Evolutionary conservation across 2,113 vertebrate species (phyloP).

Genomic region (Semicossyphus pulcher): DNA sequence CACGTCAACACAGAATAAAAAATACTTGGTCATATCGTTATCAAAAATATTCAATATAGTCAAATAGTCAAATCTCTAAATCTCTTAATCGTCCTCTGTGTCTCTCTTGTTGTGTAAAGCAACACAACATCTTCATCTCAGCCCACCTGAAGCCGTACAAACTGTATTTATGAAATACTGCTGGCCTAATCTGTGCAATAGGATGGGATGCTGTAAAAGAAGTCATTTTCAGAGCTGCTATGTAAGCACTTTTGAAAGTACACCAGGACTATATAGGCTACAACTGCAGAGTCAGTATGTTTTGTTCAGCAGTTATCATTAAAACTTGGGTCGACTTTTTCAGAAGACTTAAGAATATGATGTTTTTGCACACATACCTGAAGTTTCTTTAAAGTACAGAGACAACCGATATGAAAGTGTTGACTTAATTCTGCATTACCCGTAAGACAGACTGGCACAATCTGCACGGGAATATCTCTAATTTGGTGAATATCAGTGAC

Average conservation of each 20-base stretch:
- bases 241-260: conserved; percentile 40
- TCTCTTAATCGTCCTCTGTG: too few species aligned
- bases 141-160: conserved; percentile 20
- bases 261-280: conserved; percentile 54
- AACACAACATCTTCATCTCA: background rate
- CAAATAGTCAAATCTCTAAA: too few species aligned
- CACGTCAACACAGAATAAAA: too few species aligned
- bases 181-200: conserved; percentile 26
- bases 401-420: conserved; percentile 1
- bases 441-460: background rate
- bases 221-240: conserved; percentile 60
- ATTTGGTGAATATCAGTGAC: too few species aligned
- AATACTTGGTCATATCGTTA: too few species aligned
- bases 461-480: background rate
- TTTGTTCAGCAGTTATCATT: conserved; percentile 53
- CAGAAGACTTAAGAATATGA: conserved; percentile 34
- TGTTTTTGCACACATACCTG: background rate
- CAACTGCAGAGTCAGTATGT: conserved; percentile 65
- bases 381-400: background rate
- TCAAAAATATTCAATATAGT: too few species aligned
- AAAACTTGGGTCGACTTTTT: conserved; percentile 21
- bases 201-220: conserved; percentile 43
- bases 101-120: too few species aligned
- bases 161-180: conserved; percentile 49
- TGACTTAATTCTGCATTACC: too few species aligned